Conservation (phyloP, 2,797 vertebrate species). For the Alcedo atthis region DNA sequence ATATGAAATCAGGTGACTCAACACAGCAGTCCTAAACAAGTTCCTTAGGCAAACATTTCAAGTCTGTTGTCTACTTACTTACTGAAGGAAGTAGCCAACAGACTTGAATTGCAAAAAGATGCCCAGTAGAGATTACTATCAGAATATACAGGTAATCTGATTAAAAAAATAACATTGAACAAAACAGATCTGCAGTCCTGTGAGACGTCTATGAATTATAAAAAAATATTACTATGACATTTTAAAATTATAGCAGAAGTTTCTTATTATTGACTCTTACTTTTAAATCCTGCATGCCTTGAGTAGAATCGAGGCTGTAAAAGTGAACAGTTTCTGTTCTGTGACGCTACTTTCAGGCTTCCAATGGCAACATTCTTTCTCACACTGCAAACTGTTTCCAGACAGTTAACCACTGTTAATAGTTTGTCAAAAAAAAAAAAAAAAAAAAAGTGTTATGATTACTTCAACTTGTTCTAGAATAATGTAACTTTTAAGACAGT, state of each 20-base stretch:
- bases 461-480: not conserved
- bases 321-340: slow-evolving; percentile 57
- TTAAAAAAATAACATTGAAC: not conserved
- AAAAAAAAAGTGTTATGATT: not conserved
- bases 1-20: not conserved
- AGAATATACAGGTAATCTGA: not conserved
- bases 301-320: slow-evolving; percentile 75
- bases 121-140: not conserved
- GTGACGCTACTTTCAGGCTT: slow-evolving; percentile 46
- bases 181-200: not conserved
- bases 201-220: not conserved
- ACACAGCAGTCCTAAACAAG: not conserved
- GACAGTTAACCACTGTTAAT: slow-evolving; percentile 63
- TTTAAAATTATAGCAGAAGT: not conserved
- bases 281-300: slow-evolving; percentile 71
- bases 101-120: not conserved
- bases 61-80: not conserved
- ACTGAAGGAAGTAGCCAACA: not conserved
- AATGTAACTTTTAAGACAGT: not conserved
- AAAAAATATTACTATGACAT: not conserved
- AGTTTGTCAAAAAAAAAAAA: slow-evolving; percentile 29
- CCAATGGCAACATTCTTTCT: slow-evolving; percentile 66
- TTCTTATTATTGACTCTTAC: slow-evolving; percentile 57
- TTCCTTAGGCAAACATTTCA: not conserved
- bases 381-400: slow-evolving; percentile 76